These are phyloP conservation scores for Sebastes hubbsi DNA, from an alignment of 2,797 vertebrate species.

Conservation along the genomic window DNA sequence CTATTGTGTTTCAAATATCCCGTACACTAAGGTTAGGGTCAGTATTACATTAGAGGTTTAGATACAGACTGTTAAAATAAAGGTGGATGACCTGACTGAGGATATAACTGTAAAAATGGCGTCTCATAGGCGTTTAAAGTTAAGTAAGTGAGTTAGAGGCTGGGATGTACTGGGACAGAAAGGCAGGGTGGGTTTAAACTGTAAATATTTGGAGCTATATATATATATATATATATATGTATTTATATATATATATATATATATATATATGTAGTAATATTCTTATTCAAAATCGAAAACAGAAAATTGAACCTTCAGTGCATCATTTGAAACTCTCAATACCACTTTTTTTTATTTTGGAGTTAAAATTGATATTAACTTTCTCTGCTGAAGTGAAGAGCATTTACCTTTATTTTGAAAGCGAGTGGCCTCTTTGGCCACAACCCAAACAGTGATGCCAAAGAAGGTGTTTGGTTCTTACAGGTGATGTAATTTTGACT, in stretches of 20 bases:
- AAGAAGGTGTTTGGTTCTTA: neutral
- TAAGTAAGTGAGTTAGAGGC: neutral
- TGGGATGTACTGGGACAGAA: neutral
- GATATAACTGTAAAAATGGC: neutral
- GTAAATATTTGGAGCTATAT: neutral
- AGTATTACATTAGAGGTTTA: neutral
- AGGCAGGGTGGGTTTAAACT: neutral
- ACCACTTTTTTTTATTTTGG: neutral
- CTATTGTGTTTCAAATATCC: neutral
- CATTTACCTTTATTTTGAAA: neutral
- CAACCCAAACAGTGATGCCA: neutral
- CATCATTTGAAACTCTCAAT: neutral
- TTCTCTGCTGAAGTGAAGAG: neutral
- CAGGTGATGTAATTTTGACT: neutral
- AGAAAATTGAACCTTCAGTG: neutral
- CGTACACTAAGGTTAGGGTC: neutral
- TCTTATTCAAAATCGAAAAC: neutral
- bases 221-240: neutral
- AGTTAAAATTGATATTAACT: neutral
- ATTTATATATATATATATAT: neutral
- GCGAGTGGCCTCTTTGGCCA: neutral
- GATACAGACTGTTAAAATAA: neutral
- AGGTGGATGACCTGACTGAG: neutral
- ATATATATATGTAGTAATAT: neutral
- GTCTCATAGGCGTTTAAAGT: neutral